Evolutionary conservation across 1,140 invertebrate species (phyloP).

Genomic region (Chlorops oryzae): DNA sequence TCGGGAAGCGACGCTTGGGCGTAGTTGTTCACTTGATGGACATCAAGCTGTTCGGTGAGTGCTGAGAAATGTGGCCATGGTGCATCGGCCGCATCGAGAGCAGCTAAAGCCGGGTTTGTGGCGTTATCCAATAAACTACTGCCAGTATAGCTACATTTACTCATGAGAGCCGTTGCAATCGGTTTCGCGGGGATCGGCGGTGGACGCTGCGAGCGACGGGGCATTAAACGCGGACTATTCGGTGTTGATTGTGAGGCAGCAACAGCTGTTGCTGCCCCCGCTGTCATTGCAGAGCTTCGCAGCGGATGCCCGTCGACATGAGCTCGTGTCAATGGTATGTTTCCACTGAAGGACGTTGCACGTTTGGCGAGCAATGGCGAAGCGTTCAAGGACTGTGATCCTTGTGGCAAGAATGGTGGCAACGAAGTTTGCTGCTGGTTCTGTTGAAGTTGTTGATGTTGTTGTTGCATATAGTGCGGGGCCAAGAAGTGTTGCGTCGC

Average conservation of each 20-base stretch:
- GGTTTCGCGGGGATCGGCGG: slow-evolving; percentile 51
- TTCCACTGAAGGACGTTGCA: slow-evolving; percentile 42
- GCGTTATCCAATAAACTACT: too few relatives aligned
- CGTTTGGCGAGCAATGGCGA: slow-evolving; percentile 40
- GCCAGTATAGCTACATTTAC: too few relatives aligned
- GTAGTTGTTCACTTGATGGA: slow-evolving; percentile 45
- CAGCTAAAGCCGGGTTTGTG: slow-evolving; percentile 28
- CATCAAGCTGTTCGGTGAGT: slow-evolving; percentile 40
- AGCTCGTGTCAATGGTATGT: slow-evolving; percentile 29
- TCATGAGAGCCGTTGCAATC: not conserved
- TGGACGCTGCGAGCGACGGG: slow-evolving; percentile 53
- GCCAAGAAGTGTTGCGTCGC: slow-evolving; percentile 21
- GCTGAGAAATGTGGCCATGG: slow-evolving; percentile 44
- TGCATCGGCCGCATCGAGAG: slow-evolving; percentile 34
- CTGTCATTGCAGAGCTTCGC: not conserved
- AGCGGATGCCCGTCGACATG: slow-evolving; percentile 9
- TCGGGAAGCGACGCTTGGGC: slow-evolving; percentile 37
- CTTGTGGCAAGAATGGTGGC: slow-evolving; percentile 26
- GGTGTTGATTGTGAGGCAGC: slow-evolving; percentile 54
- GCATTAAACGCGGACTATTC: slow-evolving; percentile 62
- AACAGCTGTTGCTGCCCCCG: slow-evolving; percentile 11
- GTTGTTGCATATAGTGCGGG: slow-evolving; percentile 3
- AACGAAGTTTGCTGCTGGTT: slow-evolving; percentile 20
- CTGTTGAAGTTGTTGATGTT: slow-evolving; percentile 21
- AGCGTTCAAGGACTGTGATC: slow-evolving; percentile 32